These are phyloP conservation scores for Patella ulyssiponensis DNA, from an alignment of 2,888 invertebrate species.

Conservation along the genomic window DNA sequence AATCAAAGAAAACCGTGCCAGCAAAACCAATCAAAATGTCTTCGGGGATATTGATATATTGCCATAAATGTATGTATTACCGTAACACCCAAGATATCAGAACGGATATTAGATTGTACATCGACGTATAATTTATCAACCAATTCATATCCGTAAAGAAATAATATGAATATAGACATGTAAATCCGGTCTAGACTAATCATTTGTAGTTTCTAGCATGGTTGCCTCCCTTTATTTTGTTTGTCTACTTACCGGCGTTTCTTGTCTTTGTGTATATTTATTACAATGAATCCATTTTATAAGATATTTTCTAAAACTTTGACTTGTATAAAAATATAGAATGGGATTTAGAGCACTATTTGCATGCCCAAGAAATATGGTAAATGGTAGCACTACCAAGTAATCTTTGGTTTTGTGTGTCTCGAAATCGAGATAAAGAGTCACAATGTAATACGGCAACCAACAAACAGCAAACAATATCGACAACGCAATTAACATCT, in stretches of 20 bases:
- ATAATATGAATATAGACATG: too few species aligned
- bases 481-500: constrained; percentile 82
- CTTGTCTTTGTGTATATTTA: constrained; percentile 36
- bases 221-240: not conserved
- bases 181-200: too few species aligned
- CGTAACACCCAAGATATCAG: too few species aligned
- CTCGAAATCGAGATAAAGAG: constrained; percentile 78
- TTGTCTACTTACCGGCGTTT: constrained; percentile 30
- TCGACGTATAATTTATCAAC: too few species aligned
- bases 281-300: constrained; percentile 47
- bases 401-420: constrained; percentile 63
- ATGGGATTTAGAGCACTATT: constrained; percentile 85
- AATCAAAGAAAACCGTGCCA: too few species aligned
- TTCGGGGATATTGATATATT: too few species aligned
- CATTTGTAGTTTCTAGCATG: too few species aligned
- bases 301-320: constrained; percentile 81
- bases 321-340: constrained; percentile 83
- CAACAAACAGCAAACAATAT: constrained; percentile 84
- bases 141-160: too few species aligned
- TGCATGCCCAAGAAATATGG: constrained; percentile 81
- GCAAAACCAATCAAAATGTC: too few species aligned
- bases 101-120: too few species aligned
- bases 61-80: too few species aligned
- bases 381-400: constrained; percentile 76
- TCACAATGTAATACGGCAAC: constrained; percentile 83